Evolutionary conservation across 2,797 vertebrate species (phyloP).

Genomic region (Eulemur rubriventer): DNA sequence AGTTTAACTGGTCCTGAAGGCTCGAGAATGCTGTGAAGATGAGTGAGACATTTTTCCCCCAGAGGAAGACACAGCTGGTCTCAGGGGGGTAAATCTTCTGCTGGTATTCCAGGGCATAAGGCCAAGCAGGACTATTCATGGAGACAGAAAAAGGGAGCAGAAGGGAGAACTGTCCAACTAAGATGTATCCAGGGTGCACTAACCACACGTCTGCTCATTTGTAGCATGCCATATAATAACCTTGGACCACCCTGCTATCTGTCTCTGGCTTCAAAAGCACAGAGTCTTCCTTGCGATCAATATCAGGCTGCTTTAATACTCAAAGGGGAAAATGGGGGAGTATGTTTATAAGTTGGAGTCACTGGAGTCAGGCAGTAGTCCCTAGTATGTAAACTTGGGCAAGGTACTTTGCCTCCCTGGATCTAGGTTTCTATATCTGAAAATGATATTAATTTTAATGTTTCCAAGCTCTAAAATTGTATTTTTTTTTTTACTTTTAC

Average conservation of each 20-base stretch:
- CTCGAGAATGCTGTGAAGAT: neutral
- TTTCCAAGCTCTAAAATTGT: conserved; percentile 39
- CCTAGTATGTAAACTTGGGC: neutral
- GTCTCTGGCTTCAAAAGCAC: neutral
- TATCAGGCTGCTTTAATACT: neutral
- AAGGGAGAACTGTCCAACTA: neutral
- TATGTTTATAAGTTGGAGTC: neutral
- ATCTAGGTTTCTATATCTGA: conserved; percentile 40
- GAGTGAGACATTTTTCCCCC: neutral
- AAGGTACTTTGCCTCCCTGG: neutral
- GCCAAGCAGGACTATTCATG: neutral
- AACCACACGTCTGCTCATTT: neutral
- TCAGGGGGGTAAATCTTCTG: neutral
- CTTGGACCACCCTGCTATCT: neutral
- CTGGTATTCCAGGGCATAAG: neutral
- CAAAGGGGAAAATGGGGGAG: neutral
- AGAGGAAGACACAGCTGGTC: neutral
- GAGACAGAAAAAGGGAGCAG: neutral
- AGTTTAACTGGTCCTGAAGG: neutral
- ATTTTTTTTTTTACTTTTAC: conserved; percentile 21
- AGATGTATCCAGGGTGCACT: neutral
- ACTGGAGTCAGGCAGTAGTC: neutral
- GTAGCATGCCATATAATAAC: neutral
- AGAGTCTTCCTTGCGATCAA: neutral
- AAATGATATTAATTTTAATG: conserved; percentile 54